These are phyloP conservation scores for Acipenser transmontanus DNA, from an alignment of 2,797 vertebrate genomes.

Conservation along the genomic window DNA sequence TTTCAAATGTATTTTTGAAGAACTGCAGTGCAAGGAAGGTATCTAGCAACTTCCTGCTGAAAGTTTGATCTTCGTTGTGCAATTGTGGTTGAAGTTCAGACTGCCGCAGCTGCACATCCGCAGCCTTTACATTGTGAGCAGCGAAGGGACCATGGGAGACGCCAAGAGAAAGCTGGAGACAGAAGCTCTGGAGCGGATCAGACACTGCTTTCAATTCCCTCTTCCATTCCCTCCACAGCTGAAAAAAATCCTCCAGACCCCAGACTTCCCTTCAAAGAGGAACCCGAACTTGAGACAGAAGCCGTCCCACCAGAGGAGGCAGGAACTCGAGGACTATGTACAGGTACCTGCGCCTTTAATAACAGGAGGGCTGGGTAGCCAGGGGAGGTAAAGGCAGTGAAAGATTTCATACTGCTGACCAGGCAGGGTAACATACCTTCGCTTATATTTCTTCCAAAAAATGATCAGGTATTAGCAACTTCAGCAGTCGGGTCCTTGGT, in stretches of 20 bases:
- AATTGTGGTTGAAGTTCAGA: not conserved
- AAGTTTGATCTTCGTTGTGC: not conserved
- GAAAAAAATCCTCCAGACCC: slow-evolving; percentile 77
- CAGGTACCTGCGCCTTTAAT: slow-evolving; percentile 42
- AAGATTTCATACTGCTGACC: no score
- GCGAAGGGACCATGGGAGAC: not conserved
- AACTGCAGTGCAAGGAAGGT: no score
- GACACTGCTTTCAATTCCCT: slow-evolving; percentile 5
- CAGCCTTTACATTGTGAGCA: not conserved
- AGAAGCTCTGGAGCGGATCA: not conserved
- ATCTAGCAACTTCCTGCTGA: no score
- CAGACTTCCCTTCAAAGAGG: slow-evolving; percentile 79
- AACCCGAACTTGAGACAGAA: slow-evolving; percentile 77
- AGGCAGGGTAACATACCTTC: no score
- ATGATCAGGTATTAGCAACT: no score
- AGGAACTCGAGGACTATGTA: slow-evolving; percentile 82
- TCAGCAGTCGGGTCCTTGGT: no score
- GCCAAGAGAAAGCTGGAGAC: not conserved
- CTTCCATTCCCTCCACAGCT: slow-evolving; percentile 52
- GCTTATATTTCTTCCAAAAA: no score
- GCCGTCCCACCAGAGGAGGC: slow-evolving; percentile 76
- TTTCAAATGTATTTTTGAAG: no score
- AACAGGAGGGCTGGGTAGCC: not conserved
- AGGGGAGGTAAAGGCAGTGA: no score
- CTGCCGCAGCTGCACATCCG: no score